A percentile compares a stretch with the other conserved stretches of the same genome.
phyloP scores from a whole-genome alignment of 2,113 vertebrate genomes.

The Pelmatolapia mariae region DNA sequence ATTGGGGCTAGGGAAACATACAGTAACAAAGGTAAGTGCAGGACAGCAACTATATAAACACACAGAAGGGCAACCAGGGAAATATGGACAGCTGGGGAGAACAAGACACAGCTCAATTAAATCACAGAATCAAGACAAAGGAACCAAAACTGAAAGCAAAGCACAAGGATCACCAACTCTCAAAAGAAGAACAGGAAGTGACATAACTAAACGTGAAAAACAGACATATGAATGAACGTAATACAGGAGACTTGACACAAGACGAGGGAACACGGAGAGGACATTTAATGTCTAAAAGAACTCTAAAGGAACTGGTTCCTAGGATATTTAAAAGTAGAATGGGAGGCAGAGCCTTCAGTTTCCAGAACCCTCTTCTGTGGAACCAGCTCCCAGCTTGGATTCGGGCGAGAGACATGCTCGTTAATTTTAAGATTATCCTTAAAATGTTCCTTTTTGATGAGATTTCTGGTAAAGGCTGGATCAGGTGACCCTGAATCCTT shows the following conservation, averaged over 20 bases:
- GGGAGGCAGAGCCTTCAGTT: neutral
- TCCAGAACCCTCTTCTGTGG: neutral
- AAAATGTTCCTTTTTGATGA: neutral
- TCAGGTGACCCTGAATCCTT: rapidly evolving
- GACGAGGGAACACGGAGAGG: too few relatives aligned
- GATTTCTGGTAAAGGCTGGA: neutral
- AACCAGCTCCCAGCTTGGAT: neutral
- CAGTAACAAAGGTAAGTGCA: too few relatives aligned
- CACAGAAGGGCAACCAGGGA: neutral
- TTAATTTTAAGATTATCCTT: neutral
- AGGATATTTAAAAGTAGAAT: neutral
- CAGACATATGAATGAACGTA: too few relatives aligned
- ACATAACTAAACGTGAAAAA: too few relatives aligned
- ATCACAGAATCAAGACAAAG: neutral
- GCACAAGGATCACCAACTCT: neutral
- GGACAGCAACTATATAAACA: too few relatives aligned
- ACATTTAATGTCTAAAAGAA: neutral
- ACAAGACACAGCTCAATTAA: neutral
- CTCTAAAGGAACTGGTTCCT: neutral
- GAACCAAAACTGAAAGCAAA: neutral
- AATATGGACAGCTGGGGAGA: neutral
- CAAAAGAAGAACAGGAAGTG: neutral
- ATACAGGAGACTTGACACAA: too few relatives aligned
- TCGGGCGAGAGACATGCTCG: neutral
- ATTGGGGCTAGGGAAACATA: too few relatives aligned